Percentiles rank a stretch among this genome's conserved stretches.
Conservation (phyloP, 2,113 vertebrate genomes). For the Phaetusa simplex region DNA sequence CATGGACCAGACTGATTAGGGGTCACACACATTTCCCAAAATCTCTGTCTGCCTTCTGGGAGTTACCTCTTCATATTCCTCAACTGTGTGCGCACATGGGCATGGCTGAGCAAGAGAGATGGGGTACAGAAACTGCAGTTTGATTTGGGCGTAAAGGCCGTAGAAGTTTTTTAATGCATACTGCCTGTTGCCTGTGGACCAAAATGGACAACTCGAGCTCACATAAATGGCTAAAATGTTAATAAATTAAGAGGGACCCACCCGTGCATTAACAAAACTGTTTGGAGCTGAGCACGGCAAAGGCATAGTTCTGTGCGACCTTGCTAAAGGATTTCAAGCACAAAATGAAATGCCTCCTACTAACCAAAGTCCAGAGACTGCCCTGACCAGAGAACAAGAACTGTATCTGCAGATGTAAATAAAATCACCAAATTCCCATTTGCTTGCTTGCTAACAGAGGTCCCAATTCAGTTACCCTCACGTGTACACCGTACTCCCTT, state of each 20-base stretch:
- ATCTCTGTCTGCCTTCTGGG: background rate
- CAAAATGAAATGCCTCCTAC: background rate
- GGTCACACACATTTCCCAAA: background rate
- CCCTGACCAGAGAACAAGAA: background rate
- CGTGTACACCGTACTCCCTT: background rate
- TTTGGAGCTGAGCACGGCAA: background rate
- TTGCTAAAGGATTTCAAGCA: background rate
- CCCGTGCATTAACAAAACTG: background rate
- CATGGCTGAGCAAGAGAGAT: background rate
- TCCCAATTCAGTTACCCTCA: background rate
- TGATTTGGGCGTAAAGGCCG: background rate
- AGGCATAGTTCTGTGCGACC: background rate
- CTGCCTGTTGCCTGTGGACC: background rate
- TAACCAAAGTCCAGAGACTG: background rate
- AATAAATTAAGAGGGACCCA: background rate
- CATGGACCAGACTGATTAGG: background rate
- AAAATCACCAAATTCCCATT: background rate
- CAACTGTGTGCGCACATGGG: no score
- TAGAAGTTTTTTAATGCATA: background rate
- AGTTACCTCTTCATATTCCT: background rate
- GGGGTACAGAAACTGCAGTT: rapidly evolving
- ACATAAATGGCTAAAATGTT: background rate
- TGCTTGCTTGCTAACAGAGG: background rate
- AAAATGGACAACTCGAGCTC: background rate
- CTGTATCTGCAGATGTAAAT: background rate